Conservation (phyloP, 2,888 invertebrate species). For the Eudiplozoon nipponicum region DNA sequence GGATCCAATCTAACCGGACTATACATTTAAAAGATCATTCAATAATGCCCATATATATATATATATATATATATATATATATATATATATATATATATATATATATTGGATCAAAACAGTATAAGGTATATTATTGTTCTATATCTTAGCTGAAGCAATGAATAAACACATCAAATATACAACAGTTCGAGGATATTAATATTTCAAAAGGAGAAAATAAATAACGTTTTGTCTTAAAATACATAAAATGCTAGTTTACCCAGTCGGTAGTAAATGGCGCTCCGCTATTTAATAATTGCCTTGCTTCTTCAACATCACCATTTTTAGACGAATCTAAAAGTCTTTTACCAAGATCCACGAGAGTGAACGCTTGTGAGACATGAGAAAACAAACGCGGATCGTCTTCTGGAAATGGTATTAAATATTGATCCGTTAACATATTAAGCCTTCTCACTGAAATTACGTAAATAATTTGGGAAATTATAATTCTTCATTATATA, state of each 20-base stretch:
- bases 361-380: constrained; percentile 17
- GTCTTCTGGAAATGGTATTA: background rate
- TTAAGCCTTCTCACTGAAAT: background rate
- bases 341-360: constrained; percentile 45
- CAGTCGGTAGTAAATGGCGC: constrained; percentile 69
- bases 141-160: no score
- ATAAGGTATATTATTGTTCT: no score
- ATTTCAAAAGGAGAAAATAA: background rate
- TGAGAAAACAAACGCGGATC: constrained; percentile 1
- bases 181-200: background rate
- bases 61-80: no score
- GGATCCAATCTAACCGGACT: no score
- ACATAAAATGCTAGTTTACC: constrained; percentile 32
- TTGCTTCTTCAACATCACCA: constrained; percentile 44
- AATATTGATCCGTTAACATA: background rate
- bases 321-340: constrained; percentile 45
- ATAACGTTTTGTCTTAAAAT: background rate
- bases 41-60: no score
- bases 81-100: no score
- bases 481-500: background rate
- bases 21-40: no score
- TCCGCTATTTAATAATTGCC: constrained; percentile 45
- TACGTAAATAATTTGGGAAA: background rate
- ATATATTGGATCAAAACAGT: no score
- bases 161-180: no score